These are phyloP conservation scores for Belgica antarctica DNA, from an alignment of 2,888 invertebrate species.

Conservation along the genomic window DNA sequence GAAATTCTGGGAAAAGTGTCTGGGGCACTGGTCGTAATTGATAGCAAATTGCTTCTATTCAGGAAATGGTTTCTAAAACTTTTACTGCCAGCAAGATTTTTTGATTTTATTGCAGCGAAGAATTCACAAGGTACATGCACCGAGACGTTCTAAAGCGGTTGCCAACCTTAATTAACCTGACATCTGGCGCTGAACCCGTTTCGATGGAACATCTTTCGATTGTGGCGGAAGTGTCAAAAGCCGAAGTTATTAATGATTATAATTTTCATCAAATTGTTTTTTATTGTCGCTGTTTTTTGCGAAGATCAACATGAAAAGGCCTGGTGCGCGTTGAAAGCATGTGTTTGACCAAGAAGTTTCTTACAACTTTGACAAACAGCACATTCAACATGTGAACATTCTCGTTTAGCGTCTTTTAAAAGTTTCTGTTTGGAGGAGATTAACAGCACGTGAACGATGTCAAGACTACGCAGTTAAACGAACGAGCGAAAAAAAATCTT, in stretches of 20 bases:
- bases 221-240: neutral
- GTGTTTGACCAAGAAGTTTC: constrained; percentile 1
- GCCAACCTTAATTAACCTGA: constrained; percentile 19
- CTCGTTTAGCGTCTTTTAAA: constrained; percentile 11
- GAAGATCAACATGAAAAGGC: constrained; percentile 14
- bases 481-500: neutral
- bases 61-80: no score
- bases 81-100: no score
- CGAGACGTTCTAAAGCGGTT: no score
- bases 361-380: constrained; percentile 12
- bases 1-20: neutral
- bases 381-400: constrained; percentile 4
- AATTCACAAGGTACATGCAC: no score
- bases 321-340: constrained; percentile 23
- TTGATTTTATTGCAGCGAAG: no score
- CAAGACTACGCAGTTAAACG: constrained; percentile 7
- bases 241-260: constrained; percentile 27
- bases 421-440: neutral
- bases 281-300: neutral
- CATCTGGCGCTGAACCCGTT: neutral
- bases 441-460: constrained; percentile 37
- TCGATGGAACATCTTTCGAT: constrained; percentile 8
- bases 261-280: constrained; percentile 28
- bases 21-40: neutral
- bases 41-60: no score